Evolutionary conservation across 2,888 invertebrate genomes (phyloP), one percentile per base, ranked within the genome.

Genomic region (Cistogaster globosa): DNA sequence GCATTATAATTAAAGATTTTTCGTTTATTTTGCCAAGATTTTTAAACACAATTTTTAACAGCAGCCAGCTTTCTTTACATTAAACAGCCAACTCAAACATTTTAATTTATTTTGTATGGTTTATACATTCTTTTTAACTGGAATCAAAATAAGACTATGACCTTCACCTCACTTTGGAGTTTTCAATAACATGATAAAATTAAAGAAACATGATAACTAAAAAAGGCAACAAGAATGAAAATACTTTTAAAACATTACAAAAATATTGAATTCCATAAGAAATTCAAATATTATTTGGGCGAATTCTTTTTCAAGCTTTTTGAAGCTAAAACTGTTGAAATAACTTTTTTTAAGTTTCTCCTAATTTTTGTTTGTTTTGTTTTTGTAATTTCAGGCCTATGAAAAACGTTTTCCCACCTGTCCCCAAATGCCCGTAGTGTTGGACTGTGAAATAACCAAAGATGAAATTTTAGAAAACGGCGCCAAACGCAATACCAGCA

Each of bases 331-430:
- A 32, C 32, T 32, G 32, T 4, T 4, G 6, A 32, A 32, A 32
- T 32, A n/a, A n/a, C n/a, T n/a, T n/a, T n/a, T n/a, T n/a, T n/a
- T n/a, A n/a, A n/a, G n/a, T n/a, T n/a, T n/a, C n/a, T n/a, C n/a
- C n/a, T n/a, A n/a, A n/a, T n/a, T n/a, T n/a, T n/a, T 26, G 26
- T 26, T 2, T 26, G 26, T 26, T 26, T 26, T 26, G 26, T 26
- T 26, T 26, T 26, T 26, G 26, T 26, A 26, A 26, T 26, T 26
- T 90, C 93, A 98, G 98, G 98, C 98, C 7, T 98, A 98, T 92
- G 97, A 98, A 93, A 95, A 96, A 90, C 95, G 98, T 87, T 98
- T 98, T 93, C 98, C 98, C 22, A 97, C 95, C 80, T 98, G 98
- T 91, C 96, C 97, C 36, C 97, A 98, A 94, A 98, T 98, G 91